A percentile compares a stretch with the other conserved stretches of the same genome.
These are phyloP conservation scores for Phallusia fumigata DNA, from an alignment of 23 tunicate genomes.

Conservation along the genomic window DNA sequence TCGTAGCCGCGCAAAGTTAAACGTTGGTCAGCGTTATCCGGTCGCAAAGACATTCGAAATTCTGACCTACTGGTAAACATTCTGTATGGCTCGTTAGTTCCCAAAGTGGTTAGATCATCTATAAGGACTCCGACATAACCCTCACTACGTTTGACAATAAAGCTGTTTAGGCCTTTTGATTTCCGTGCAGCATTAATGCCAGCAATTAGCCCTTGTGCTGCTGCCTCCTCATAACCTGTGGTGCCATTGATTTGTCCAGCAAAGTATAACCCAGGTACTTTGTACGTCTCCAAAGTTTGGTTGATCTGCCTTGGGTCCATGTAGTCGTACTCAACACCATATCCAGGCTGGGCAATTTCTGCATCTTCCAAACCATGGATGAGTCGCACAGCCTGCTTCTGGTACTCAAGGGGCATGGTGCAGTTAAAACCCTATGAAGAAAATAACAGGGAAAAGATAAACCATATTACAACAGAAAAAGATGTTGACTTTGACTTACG, in stretches of 20 bases:
- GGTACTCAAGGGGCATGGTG: constrained; percentile 92
- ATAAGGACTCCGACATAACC: constrained; percentile 93
- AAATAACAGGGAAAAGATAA: too few relatives aligned
- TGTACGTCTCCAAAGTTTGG: constrained; percentile 75
- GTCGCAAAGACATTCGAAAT: constrained; percentile 75
- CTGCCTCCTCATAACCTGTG: constrained; percentile 98
- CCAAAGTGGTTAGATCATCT: constrained; percentile 81
- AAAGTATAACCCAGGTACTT: constrained; percentile 63
- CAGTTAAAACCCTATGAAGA: constrained; percentile 94
- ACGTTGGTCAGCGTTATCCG: constrained; percentile 90
- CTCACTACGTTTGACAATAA: constrained; percentile 64
- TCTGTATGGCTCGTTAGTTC: constrained; percentile 94
- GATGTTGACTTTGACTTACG: too few relatives aligned
- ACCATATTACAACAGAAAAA: background rate
- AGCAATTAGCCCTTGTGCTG: constrained; percentile 92
- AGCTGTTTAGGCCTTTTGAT: constrained; percentile 27
- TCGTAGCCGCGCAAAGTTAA: constrained; percentile 62
- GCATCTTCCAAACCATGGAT: constrained; percentile 76
- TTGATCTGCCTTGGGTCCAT: constrained; percentile 89
- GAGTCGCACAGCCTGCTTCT: constrained; percentile 53
- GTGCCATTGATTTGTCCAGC: constrained; percentile 98
- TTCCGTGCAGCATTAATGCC: constrained; percentile 87
- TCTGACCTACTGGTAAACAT: constrained; percentile 95
- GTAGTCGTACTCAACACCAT: constrained; percentile 95
- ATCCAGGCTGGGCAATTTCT: constrained; percentile 57